Base-by-base conservation (phyloP, 2,888 invertebrate species). In the Augiades crinisus region DNA sequence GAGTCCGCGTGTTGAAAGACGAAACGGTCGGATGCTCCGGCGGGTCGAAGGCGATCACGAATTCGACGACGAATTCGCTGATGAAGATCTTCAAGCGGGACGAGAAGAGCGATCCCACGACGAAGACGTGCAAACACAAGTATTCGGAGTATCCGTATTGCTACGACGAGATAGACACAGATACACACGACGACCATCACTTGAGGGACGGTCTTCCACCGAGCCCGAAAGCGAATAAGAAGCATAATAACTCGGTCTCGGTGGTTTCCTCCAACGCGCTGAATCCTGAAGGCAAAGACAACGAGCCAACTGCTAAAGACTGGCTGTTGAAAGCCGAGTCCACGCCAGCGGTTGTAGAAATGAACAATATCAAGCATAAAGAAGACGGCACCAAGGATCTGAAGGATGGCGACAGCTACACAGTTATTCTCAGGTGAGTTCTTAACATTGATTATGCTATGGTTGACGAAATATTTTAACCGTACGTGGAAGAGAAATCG, bases 71-170 rank as follows among this genome's bases (percentile, higher is more conserved):
- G 0, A 86, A 81, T 56, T 70, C 85, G 0, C 57, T 90, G 0
- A 61, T 88, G 68, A 90, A 85, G 54, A 82, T 89, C 13, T 87
- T 88, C 45, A 88, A 86, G 49, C 70, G 77, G 7, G 86, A 88
- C 2, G 87, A 88, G 0, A 85, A 87, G 14, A 63, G 72, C 0
- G 88, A 87, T 58, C 83, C 86, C 0, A 87, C 84, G 0, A 86
- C 94, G 55, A 95, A 95, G 61, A 92, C 95, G 13, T 96, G 96
- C 74, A 96, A 96, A 78, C 95, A 96, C 64, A 96, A 95, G 70
- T 96, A 96, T 69, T 95, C 95, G n/a, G 95, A 95, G 30, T 96
- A 95, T 75, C 95, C 96, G 0, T 96, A 96, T 72, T 96, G 96
- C 67, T 96, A 96, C 60, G 95, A 95, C 62, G 96, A 96, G 75